These are phyloP conservation scores for Rugalucina vietnamica DNA, from an alignment of 2,888 invertebrate species.

Conservation along the genomic window DNA sequence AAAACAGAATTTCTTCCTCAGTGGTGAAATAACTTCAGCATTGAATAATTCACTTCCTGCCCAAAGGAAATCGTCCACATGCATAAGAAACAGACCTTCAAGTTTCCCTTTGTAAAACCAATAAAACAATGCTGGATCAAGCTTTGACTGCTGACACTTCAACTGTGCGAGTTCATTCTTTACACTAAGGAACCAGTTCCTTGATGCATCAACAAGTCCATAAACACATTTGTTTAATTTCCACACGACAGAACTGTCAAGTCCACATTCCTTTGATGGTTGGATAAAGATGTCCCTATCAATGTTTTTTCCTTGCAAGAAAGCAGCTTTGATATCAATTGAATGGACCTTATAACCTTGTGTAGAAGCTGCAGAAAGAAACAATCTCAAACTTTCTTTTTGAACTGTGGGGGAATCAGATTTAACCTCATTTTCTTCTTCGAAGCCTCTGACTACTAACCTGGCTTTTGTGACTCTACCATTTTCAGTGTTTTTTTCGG, in stretches of 20 bases:
- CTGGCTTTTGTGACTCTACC: too few species aligned
- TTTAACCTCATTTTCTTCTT: conserved; percentile 42
- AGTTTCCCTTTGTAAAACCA: conserved; percentile 28
- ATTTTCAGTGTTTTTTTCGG: conserved; percentile 27
- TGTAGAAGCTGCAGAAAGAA: conserved; percentile 28
- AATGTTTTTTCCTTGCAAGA: conserved; percentile 39
- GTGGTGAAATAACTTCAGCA: conserved; percentile 32
- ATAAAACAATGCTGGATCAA: conserved; percentile 60
- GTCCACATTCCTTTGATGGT: conserved; percentile 40
- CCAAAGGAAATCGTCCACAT: conserved; percentile 61
- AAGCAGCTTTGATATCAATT: conserved; percentile 49
- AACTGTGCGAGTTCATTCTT: conserved; percentile 33
- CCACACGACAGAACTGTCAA: conserved; percentile 55
- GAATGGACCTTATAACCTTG: conserved; percentile 27
- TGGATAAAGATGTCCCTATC: conserved; percentile 4
- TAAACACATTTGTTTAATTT: conserved; percentile 43
- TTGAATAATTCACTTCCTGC: conserved; percentile 46
- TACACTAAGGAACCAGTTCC: conserved; percentile 53
- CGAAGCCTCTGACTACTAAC: conserved; percentile 33
- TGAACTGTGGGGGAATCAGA: conserved; percentile 46
- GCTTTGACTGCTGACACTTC: conserved; percentile 39
- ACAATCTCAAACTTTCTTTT: conserved; percentile 32
- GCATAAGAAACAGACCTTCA: conserved; percentile 46
- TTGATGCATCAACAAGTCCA: conserved; percentile 48
- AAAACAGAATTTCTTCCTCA: conserved; percentile 48